Evolutionary conservation across 2,888 invertebrate species (phyloP).

Genomic region (Trichopria drosophilae): DNA sequence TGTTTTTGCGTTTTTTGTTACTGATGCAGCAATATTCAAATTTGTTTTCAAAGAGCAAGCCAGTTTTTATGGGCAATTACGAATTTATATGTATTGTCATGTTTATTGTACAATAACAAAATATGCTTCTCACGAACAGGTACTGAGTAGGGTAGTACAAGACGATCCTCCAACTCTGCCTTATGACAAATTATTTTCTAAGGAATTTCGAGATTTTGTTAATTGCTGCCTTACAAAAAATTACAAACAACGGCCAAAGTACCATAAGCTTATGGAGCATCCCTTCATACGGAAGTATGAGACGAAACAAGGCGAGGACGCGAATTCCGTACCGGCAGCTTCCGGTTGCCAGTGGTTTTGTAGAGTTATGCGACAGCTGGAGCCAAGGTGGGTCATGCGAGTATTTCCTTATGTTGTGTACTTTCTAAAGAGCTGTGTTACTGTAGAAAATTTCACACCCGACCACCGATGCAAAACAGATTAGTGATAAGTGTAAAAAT

Average conservation of each 20-base stretch:
- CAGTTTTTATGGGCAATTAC: too few species aligned
- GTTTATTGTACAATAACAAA: too few species aligned
- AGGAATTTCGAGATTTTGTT: conserved; percentile 89
- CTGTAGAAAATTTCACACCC: too few species aligned
- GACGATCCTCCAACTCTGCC: conserved; percentile 88
- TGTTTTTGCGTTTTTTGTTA: too few species aligned
- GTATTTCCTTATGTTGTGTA: conserved; percentile 1
- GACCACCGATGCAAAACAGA: too few species aligned
- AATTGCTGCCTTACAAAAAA: conserved; percentile 92
- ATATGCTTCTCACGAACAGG: too few species aligned
- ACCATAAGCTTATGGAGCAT: conserved; percentile 85
- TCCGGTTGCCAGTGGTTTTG: conserved; percentile 73
- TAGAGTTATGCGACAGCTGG: conserved; percentile 63
- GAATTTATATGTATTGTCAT: too few species aligned
- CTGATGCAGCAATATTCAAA: too few species aligned
- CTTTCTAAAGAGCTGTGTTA: conserved; percentile 27
- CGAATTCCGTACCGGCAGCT: conserved; percentile 44
- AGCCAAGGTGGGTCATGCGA: conserved; percentile 51
- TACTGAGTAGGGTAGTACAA: conserved; percentile 70
- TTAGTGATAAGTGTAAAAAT: too few species aligned
- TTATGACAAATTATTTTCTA: conserved; percentile 72
- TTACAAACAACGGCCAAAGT: conserved; percentile 90
- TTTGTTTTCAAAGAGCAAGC: too few species aligned
- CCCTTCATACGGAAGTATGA: conserved; percentile 84
- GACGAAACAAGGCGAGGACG: conserved; percentile 41